phyloP scores from a whole-genome alignment of 2,113 vertebrate species.

The Dicrurus megarhynchus region DNA sequence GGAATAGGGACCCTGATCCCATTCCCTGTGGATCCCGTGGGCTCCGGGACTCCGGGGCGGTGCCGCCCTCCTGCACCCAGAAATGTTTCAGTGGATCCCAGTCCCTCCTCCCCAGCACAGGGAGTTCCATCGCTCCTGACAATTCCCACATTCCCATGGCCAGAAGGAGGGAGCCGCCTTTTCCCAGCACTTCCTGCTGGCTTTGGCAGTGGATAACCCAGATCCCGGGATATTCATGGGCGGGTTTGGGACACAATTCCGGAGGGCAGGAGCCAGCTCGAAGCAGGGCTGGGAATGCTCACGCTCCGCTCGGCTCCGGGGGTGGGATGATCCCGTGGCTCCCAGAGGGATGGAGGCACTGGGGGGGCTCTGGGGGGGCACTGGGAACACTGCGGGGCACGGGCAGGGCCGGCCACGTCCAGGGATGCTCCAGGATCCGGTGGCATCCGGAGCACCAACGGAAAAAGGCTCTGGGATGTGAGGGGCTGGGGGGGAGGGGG shows the following conservation, averaged over 20 bases:
- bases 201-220: not conserved
- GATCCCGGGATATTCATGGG: not conserved
- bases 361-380: not conserved
- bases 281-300: not conserved
- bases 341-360: not conserved
- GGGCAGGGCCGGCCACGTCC: not conserved
- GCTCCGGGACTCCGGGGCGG: not conserved
- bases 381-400: too few species aligned
- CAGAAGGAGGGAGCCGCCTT: not conserved
- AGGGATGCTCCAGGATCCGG: not conserved
- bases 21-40: not conserved
- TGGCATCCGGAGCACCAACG: not conserved
- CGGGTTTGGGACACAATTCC: not conserved
- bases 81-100: not conserved
- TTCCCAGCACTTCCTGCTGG: not conserved
- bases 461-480: not conserved
- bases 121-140: not conserved
- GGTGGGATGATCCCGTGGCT: accelerated
- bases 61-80: not conserved
- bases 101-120: not conserved
- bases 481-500: not conserved
- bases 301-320: accelerated
- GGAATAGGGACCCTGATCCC: not conserved
- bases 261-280: not conserved
- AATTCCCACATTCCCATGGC: not conserved